phyloP scores from a whole-genome alignment of 2,797 vertebrate genomes.

The Liasis olivaceus region DNA sequence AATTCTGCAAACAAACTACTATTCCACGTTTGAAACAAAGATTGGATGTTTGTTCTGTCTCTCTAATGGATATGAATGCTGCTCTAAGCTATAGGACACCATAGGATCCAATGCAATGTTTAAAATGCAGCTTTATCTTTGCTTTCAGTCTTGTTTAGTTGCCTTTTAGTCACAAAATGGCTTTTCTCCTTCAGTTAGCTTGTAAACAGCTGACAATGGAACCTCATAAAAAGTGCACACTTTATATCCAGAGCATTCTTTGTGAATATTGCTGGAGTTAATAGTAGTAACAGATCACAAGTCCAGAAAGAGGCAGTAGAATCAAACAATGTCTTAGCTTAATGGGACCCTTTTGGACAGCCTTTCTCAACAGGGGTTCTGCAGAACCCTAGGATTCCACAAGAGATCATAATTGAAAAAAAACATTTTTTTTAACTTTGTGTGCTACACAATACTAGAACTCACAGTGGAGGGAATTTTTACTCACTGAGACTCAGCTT shows the following conservation, averaged over 20 bases:
- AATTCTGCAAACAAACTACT: background rate
- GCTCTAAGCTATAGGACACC: slow-evolving; percentile 22
- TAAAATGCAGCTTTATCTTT: background rate
- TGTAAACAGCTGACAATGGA: background rate
- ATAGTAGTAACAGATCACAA: background rate
- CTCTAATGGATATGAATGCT: background rate
- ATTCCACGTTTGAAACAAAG: fast-evolving
- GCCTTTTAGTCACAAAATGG: background rate
- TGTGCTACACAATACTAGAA: background rate
- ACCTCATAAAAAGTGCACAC: background rate
- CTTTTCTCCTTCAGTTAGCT: background rate
- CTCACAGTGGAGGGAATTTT: background rate
- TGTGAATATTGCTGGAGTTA: background rate
- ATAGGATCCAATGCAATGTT: slow-evolving; percentile 21
- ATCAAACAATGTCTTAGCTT: background rate
- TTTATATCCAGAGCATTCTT: background rate
- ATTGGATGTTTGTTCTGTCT: background rate
- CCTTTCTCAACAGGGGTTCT: background rate
- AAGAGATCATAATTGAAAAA: background rate
- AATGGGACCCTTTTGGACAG: background rate
- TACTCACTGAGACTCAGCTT: background rate
- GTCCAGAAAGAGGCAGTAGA: background rate
- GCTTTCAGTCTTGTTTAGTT: slow-evolving; percentile 6
- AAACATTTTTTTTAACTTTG: background rate
- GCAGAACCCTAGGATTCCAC: background rate